Percentiles rank a stretch among this genome's conserved stretches.
phyloP scores from a whole-genome alignment of 2,888 invertebrate genomes.

The Phaedon cochleariae region DNA sequence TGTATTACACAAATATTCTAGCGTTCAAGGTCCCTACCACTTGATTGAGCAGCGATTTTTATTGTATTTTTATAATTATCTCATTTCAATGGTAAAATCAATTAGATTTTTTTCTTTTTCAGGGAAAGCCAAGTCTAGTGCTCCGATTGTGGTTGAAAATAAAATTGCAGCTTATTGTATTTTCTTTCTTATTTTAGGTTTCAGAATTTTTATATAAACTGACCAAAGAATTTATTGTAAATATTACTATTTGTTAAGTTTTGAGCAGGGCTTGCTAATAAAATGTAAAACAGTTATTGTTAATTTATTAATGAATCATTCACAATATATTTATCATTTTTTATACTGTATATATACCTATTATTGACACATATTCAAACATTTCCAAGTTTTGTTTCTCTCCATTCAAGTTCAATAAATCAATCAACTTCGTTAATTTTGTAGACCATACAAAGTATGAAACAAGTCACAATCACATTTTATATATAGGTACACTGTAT shows the following conservation, averaged over 20 bases:
- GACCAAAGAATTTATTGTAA: slow-evolving; percentile 25
- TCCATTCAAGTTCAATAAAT: too few species aligned
- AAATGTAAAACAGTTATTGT: too few species aligned
- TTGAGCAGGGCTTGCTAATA: neutral
- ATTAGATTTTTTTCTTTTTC: slow-evolving; percentile 31
- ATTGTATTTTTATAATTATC: neutral
- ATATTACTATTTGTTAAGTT: neutral
- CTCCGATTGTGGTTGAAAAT: slow-evolving; percentile 9
- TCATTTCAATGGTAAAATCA: neutral
- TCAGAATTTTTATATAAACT: slow-evolving; percentile 22
- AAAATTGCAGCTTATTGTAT: slow-evolving; percentile 10
- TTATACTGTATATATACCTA: too few species aligned
- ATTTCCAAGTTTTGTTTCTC: too few species aligned
- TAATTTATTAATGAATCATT: too few species aligned
- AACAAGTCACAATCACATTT: too few species aligned
- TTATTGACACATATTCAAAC: too few species aligned
- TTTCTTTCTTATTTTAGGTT: slow-evolving; percentile 27
- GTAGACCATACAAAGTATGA: too few species aligned
- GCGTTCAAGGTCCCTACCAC: neutral
- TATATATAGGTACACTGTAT: too few species aligned
- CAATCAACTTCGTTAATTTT: too few species aligned
- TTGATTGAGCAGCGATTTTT: neutral
- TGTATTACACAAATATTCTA: neutral
- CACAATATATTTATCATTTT: too few species aligned
- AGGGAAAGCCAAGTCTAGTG: slow-evolving; percentile 49